Base-by-base conservation (phyloP, 2,113 vertebrate species). In the Eonycteris spelaea region DNA sequence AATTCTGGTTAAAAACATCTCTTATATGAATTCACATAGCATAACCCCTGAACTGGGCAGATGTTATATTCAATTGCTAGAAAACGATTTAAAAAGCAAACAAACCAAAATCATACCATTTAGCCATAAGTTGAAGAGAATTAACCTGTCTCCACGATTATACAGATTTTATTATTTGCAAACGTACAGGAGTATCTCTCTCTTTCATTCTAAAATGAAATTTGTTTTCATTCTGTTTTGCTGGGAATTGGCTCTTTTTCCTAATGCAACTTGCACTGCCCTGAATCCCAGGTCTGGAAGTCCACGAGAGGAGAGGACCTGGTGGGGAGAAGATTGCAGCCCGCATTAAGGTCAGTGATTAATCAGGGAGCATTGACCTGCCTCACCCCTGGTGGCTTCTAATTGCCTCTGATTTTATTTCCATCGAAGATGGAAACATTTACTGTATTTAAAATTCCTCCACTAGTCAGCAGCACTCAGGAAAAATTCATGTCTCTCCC, bases 41-140 rank as follows among this genome's bases (percentile, higher is more conserved):
- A 77, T 85, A 45, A 87, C 51, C 45, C 45, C 45, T 28, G n/a
- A 71, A 45, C 33, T 57, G 30, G 61, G 7, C 22, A 95, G 38
- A 55, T 45, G 16, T 48, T 85, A 70, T 35, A 65, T 53, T 94
- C 24, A 48, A 48, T 30, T 33, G 6, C 85, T 95, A 22, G 26
- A 68, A 87, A 96, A 55, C 35, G 43, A 74, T 40, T 93, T 63
- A 22, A 95, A 79, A 91, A 61, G 15, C n/a, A 86, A 89, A 83
- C 35, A 53, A 94, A 84, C 51, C 14, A 51, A 70, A 78, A 51
- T 82, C 83, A 65, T 48, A 48, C 38, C 61, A 48, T n/a, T 87
- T 78, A 45, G 70, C 48, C 82, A 6, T 82, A 95, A 90, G 40
- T 43, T 51, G 89, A 96, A 61, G 77, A 45, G 8, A 92, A 79